Conservation (phyloP, 2,797 vertebrate genomes). For the Adrianichthys oophorus region DNA sequence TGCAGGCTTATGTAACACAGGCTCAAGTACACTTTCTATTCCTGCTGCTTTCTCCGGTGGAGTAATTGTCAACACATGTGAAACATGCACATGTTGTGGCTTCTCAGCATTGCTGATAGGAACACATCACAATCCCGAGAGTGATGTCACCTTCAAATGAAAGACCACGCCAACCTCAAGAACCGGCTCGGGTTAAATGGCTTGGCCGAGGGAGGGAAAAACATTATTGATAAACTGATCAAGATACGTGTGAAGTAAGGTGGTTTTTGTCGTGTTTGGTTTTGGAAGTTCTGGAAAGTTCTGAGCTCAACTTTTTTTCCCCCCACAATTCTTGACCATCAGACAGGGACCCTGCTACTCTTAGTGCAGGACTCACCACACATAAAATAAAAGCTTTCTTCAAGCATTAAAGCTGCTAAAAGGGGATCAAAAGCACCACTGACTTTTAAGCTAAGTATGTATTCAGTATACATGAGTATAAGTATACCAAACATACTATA, state of each 20-base stretch:
- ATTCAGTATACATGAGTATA: too few species aligned
- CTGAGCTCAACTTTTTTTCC: constrained; percentile 20
- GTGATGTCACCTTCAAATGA: constrained; percentile 61
- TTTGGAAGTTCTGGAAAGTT: constrained; percentile 18
- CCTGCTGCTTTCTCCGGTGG: constrained; percentile 42
- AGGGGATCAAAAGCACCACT: too few species aligned
- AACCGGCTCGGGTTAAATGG: constrained; percentile 42
- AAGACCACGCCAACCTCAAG: constrained; percentile 34
- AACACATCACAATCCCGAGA: constrained; percentile 33
- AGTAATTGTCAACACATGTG: constrained; percentile 66
- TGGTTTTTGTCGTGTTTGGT: constrained; percentile 19
- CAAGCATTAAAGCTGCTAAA: too few species aligned
- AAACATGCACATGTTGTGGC: constrained; percentile 30
- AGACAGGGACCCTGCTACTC: constrained; percentile 26
- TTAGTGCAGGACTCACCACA: constrained; percentile 40
- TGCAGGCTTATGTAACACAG: constrained; percentile 65
- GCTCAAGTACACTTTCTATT: constrained; percentile 56
- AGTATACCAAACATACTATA: too few species aligned
- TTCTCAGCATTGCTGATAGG: constrained; percentile 10
- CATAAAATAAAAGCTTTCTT: constrained; percentile 5
- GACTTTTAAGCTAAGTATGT: too few species aligned
- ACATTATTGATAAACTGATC: too few species aligned
- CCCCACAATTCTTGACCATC: constrained; percentile 46
- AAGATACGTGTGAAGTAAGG: constrained; percentile 1
- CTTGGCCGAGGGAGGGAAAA: constrained; percentile 35